Percentiles rank a stretch among this genome's conserved stretches.
These are phyloP conservation scores for Bos javanicus DNA, from an alignment of 2,113 vertebrate genomes.

Conservation along the genomic window DNA sequence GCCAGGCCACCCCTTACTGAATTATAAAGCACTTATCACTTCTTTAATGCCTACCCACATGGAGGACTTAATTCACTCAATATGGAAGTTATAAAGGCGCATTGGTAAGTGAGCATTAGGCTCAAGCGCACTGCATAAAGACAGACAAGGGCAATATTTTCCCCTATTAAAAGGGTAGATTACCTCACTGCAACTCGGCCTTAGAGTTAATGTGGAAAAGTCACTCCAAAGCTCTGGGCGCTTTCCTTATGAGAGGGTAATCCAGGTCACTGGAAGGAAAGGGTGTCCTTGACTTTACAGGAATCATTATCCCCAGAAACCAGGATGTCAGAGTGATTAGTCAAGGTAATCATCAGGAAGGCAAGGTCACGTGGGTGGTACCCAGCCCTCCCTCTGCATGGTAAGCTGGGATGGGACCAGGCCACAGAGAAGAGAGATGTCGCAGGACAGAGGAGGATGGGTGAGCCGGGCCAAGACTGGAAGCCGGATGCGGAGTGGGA, in stretches of 20 bases:
- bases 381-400: background rate
- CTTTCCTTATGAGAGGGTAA: conserved; percentile 61
- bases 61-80: conserved; percentile 75
- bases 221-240: background rate
- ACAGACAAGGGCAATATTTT: conserved; percentile 63
- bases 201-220: background rate
- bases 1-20: conserved; percentile 62
- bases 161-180: conserved; percentile 41
- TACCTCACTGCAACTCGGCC: conserved; percentile 7
- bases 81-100: conserved; percentile 77
- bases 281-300: conserved; percentile 40
- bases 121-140: conserved; percentile 58
- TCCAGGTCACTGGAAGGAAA: conserved; percentile 54
- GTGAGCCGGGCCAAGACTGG: background rate
- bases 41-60: conserved; percentile 75
- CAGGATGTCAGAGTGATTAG: conserved; percentile 66
- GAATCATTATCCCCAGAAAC: conserved; percentile 69
- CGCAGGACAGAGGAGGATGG: background rate
- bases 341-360: conserved; percentile 63
- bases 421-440: fast-evolving
- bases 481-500: fast-evolving
- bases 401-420: background rate
- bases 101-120: conserved; percentile 71
- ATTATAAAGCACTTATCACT: conserved; percentile 75
- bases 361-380: background rate